Percentiles rank a stretch among this genome's conserved stretches.
Evolutionary conservation across 2,113 vertebrate species (phyloP).

Genomic region (Tragelaphus buxtoni): DNA sequence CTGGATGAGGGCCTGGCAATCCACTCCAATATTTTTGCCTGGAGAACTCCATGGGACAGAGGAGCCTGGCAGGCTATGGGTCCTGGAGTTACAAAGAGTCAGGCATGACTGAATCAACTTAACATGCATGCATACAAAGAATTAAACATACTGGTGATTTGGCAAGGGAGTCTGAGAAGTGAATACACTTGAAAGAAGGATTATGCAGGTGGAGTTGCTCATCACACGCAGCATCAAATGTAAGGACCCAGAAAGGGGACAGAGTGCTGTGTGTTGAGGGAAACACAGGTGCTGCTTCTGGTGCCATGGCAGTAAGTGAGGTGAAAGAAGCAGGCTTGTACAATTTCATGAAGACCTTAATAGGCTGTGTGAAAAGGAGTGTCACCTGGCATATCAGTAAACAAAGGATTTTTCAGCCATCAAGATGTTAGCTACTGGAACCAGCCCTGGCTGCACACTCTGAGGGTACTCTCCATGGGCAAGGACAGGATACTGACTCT

Average conservation of each 20-base stretch:
- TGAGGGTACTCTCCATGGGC: not conserved
- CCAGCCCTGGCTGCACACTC: not conserved
- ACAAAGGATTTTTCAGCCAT: not conserved
- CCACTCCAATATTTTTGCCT: not conserved
- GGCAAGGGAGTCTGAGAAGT: not conserved
- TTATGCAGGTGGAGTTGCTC: not conserved
- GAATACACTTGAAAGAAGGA: not conserved
- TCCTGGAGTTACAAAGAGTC: not conserved
- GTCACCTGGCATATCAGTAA: not conserved
- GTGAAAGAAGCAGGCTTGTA: not conserved
- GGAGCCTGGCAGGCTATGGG: not conserved
- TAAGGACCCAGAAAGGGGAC: too few relatives aligned
- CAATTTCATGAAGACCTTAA: not conserved
- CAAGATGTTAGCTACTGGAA: not conserved
- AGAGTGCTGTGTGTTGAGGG: not conserved
- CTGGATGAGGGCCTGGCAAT: not conserved
- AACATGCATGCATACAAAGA: not conserved
- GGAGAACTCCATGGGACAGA: not conserved
- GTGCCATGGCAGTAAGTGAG: not conserved
- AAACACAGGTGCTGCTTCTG: not conserved
- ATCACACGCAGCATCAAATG: not conserved
- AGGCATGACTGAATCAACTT: rapidly evolving
- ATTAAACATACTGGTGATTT: not conserved
- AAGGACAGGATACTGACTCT: not conserved
- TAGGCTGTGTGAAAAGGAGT: not conserved